Conservation (phyloP, 2,888 invertebrate genomes). For the Thecophora atra region DNA sequence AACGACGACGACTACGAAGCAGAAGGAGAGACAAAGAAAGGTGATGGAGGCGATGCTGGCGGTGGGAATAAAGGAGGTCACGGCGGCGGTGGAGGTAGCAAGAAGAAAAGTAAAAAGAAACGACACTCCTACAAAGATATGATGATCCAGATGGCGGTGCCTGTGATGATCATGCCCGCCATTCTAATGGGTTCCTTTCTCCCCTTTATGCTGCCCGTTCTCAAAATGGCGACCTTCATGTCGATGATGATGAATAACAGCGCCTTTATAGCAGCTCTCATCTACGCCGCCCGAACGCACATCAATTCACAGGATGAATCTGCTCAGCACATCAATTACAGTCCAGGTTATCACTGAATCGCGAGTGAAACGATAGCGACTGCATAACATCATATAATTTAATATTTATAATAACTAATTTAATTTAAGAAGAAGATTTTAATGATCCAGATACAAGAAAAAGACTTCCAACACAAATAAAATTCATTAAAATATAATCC, state of each 20-base stretch:
- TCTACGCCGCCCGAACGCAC: conserved; percentile 63
- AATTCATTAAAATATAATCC: too few species aligned
- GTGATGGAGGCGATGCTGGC: conserved; percentile 25
- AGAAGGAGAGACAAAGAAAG: background rate
- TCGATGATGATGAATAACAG: conserved; percentile 74
- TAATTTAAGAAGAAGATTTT: too few species aligned
- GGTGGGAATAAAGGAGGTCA: conserved; percentile 28
- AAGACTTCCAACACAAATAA: too few species aligned
- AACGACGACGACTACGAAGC: conserved; percentile 17
- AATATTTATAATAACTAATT: too few species aligned
- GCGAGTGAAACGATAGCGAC: background rate
- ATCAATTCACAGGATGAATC: conserved; percentile 55
- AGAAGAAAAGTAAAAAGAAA: conserved; percentile 50
- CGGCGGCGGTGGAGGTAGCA: conserved; percentile 28
- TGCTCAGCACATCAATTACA: conserved; percentile 58
- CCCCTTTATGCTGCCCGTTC: conserved; percentile 74
- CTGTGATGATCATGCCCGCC: conserved; percentile 72
- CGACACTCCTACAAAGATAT: conserved; percentile 54
- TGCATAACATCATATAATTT: too few species aligned
- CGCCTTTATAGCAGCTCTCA: conserved; percentile 71
- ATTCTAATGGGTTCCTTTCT: conserved; percentile 74
- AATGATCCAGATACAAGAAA: too few species aligned
- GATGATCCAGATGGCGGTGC: conserved; percentile 67
- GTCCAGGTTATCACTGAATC: conserved; percentile 49
- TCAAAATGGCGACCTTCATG: conserved; percentile 74